Evolutionary conservation across 2,888 invertebrate species (phyloP), one percentile per base, ranked within the genome.

Genomic region (Bombyx huttoni): DNA sequence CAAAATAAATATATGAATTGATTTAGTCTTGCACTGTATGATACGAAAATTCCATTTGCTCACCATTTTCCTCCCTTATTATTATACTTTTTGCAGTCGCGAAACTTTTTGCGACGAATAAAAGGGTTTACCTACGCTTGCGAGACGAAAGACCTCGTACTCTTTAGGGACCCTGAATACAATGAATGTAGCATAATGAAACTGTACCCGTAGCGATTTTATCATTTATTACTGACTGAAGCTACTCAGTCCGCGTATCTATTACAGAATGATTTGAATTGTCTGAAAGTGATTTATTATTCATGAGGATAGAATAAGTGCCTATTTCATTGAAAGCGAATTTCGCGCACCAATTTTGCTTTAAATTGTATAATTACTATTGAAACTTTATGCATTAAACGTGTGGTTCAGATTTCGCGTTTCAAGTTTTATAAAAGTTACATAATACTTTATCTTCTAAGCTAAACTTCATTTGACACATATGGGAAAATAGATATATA

Each of bases 171-270:
- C 57, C 51, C 56, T 56, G 61, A 60, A 61, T 64, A 73, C 74
- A 77, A 72, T 76, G 73, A 73, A 64, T 64, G 68, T 65, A 64
- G 63, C 68, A 70, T 75, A 77, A 77, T 76, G 76, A 77, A 78
- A 74, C 67, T 70, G 70, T 64, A 64, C 72, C 72, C 67, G 63
- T 61, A 66, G 66, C 67, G 63, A 64, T 65, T 67, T 63, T 66
- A 73, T 71, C 67, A 69, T 67, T 71, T 65, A 73, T 73, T 75
- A 66, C 69, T 64, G 57, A 58, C 52, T 57, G 49, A 52, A 62
- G 58, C 60, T 60, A 52, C 61, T 67, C 58, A 55, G 57, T 58
- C 52, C 54, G 56, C 52, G 34, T 59, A 56, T 54, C 55, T 60
- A 61, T 58, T 63, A 57, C 53, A 58, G 58, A 61, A 58, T 61